Conservation (phyloP, 1,140 invertebrate genomes). For the Dysdera silvatica region DNA sequence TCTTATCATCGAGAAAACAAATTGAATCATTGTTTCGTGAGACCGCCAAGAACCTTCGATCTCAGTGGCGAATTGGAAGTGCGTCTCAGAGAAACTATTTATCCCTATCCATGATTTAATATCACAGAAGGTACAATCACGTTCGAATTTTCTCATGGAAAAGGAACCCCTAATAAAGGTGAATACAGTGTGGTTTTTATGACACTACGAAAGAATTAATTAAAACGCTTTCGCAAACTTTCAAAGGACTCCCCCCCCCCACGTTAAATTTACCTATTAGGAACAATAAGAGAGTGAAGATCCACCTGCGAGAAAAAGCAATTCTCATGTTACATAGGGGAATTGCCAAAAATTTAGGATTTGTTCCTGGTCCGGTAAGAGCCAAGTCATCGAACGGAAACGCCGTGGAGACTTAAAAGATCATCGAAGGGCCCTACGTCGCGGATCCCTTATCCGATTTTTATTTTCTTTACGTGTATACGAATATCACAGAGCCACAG, state of each 20-base stretch:
- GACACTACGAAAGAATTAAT: not conserved
- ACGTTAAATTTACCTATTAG: not conserved
- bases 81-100: not conserved
- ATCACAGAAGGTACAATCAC: not conserved
- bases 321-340: not conserved
- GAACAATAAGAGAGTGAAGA: not conserved
- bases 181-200: not conserved
- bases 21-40: too few species aligned
- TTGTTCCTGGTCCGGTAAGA: not conserved
- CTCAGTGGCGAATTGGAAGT: not conserved
- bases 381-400: too few species aligned
- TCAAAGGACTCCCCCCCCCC: not conserved
- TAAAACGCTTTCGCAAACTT: not conserved
- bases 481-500: not conserved
- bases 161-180: not conserved
- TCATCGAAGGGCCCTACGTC: not conserved
- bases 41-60: too few species aligned
- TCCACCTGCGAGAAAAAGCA: not conserved
- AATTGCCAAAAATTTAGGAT: not conserved
- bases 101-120: conserved; percentile 1
- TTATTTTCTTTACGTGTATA: not conserved
- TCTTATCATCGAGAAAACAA: too few species aligned
- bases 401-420: not conserved
- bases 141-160: conserved; percentile 2
- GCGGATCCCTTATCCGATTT: not conserved